Base-by-base conservation (phyloP, 2,797 vertebrate species). In the Danio aesculapii region DNA sequence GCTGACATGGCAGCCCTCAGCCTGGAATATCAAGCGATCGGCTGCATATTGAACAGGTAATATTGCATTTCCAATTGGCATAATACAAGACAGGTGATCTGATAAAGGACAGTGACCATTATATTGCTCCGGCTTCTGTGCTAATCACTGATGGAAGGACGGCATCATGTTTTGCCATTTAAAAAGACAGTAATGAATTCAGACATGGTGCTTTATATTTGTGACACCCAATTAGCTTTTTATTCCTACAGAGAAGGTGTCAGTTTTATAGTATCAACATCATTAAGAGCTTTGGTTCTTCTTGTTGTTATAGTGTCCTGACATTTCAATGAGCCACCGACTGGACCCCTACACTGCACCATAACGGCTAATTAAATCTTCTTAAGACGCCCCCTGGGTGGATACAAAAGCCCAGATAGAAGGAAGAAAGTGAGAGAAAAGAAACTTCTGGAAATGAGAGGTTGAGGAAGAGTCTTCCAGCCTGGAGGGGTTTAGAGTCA, bases 141-240 rank as follows among this genome's bases (percentile, higher is more conserved):
- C 90, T 93, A 92, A 94, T 93, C 90, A 90, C 89, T 87, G 86
- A 91, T 91, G 89, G 92, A 92, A 89, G 88, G 77, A 76, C 80
- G 75, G 85, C 87, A 89, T 92, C 89, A 91, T 91, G 86, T 88
- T 83, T 81, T 93, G 92, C 87, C 92, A 93, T 92, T 92, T 91
- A 74, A 88, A 89, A 89, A 73, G 89, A 92, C 86, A 77, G 88
- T 92, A 92, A 92, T 93, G 89, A 92, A 92, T 92, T 87, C 88
- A 88, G 87, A 89, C 89, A 82, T 75, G 85, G 86, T 85, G 89
- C 85, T 90, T 79, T 90, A 87, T 92, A 90, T 92, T 85, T 78
- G 82, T 82, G 79, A 82, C 83, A 89, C 81, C 86, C 88, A 90
- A 88, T 86, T 92, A 92, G 85, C 88, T 90, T 91, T 89, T 88